phyloP scores from a whole-genome alignment of 2,113 vertebrate genomes.

The Pithys albifrons region DNA sequence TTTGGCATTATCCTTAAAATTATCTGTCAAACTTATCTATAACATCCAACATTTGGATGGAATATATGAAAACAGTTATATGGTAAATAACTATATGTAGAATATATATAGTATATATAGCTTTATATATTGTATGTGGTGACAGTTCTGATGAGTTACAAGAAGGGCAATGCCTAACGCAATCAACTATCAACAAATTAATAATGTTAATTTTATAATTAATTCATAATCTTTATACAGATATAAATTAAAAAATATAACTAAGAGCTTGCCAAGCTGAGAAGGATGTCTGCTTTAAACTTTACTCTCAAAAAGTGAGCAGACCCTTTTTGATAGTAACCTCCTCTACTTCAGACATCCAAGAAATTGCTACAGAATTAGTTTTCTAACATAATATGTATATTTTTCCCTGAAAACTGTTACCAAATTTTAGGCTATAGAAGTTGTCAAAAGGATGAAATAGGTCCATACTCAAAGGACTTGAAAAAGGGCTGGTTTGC shows the following conservation, averaged over 20 bases:
- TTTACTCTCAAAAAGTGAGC: not conserved
- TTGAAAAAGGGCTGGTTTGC: not conserved
- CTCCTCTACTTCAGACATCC: not conserved
- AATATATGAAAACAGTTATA: not conserved
- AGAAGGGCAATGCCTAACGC: not conserved
- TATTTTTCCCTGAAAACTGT: not conserved
- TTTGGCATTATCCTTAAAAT: not conserved
- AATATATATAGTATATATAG: too few species aligned
- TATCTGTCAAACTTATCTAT: not conserved
- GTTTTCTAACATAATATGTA: not conserved
- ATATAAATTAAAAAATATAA: not conserved
- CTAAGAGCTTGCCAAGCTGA: not conserved
- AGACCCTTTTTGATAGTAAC: not conserved
- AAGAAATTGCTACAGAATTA: not conserved
- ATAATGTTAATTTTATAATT: not conserved
- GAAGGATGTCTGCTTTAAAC: not conserved
- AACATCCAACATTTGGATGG: not conserved
- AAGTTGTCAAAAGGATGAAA: not conserved
- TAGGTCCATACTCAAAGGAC: not conserved
- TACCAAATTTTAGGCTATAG: not conserved
- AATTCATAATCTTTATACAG: not conserved
- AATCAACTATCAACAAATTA: not conserved
- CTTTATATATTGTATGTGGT: not conserved
- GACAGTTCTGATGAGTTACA: not conserved
- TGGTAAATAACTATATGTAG: not conserved